Evolutionary conservation across 2,888 invertebrate species (phyloP).

Genomic region (Dinocampus coccinellae): DNA sequence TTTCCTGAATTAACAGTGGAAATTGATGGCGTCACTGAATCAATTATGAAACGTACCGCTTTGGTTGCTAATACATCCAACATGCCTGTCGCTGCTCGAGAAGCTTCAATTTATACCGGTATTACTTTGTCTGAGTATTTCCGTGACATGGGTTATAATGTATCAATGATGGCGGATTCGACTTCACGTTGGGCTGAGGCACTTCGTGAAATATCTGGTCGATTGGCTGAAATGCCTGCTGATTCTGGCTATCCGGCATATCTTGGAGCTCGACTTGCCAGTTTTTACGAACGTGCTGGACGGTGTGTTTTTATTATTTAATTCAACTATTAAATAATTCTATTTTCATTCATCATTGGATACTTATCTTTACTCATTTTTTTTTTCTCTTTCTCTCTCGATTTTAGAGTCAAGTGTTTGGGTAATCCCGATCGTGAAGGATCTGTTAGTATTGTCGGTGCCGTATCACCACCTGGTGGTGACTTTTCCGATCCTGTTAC

Average conservation of each 20-base stretch:
- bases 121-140: slow-evolving; percentile 99
- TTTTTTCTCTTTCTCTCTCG: not conserved
- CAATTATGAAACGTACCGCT: slow-evolving; percentile 99
- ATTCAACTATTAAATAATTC: not conserved
- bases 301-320: slow-evolving; percentile 62
- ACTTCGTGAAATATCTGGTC: slow-evolving; percentile 98
- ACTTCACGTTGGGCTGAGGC: slow-evolving; percentile 99
- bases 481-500: slow-evolving; percentile 99
- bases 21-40: slow-evolving; percentile 95
- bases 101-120: slow-evolving; percentile 99
- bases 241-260: slow-evolving; percentile 99
- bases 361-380: not conserved
- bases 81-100: slow-evolving; percentile 99
- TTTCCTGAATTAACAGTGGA: slow-evolving; percentile 99
- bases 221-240: slow-evolving; percentile 99
- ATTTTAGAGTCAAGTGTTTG: slow-evolving; percentile 86
- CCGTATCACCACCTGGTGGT: slow-evolving; percentile 99
- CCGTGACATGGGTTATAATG: slow-evolving; percentile 99
- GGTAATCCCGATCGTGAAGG: slow-evolving; percentile 99
- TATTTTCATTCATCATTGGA: not conserved
- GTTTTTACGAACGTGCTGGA: slow-evolving; percentile 99
- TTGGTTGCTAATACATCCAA: slow-evolving; percentile 99
- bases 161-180: slow-evolving; percentile 99
- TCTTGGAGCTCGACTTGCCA: slow-evolving; percentile 96
- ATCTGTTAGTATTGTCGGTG: slow-evolving; percentile 99